Evolutionary conservation across 2,113 vertebrate genomes (phyloP).

Genomic region (Oophaga pumilio): DNA sequence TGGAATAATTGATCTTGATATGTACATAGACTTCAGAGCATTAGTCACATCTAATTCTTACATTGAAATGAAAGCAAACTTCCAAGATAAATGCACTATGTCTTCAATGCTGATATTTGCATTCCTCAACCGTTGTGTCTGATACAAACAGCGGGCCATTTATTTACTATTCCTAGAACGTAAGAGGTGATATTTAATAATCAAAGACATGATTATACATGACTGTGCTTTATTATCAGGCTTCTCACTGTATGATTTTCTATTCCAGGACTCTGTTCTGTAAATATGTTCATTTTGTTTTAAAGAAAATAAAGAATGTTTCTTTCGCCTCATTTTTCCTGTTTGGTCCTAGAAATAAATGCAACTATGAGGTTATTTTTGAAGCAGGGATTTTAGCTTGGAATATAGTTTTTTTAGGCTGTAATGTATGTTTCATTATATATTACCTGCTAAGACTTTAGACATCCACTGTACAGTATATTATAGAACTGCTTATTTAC

Average conservation of each 20-base stretch:
- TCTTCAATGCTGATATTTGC: conserved; percentile 44
- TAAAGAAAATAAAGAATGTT: conserved; percentile 21
- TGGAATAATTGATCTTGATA: not conserved
- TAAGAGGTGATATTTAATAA: conserved; percentile 61
- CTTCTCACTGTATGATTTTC: conserved; percentile 53
- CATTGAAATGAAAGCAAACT: conserved; percentile 12
- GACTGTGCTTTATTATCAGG: conserved; percentile 63
- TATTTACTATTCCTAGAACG: conserved; percentile 60
- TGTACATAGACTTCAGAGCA: not conserved
- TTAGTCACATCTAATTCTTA: not conserved
- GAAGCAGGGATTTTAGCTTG: not conserved
- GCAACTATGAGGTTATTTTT: not conserved
- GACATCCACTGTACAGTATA: no score
- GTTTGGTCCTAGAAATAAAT: not conserved
- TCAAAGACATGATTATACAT: conserved; percentile 62
- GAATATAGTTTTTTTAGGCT: not conserved
- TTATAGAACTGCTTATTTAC: no score
- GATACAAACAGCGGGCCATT: conserved; percentile 50
- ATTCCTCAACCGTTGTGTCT: conserved; percentile 58
- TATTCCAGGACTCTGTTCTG: conserved; percentile 60
- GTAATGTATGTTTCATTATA: not conserved
- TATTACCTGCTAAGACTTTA: not conserved
- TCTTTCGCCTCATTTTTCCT: not conserved
- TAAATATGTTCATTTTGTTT: conserved; percentile 57
- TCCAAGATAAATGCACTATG: conserved; percentile 23